phyloP scores from a whole-genome alignment of 2,797 vertebrate species.

The Nasua narica region DNA sequence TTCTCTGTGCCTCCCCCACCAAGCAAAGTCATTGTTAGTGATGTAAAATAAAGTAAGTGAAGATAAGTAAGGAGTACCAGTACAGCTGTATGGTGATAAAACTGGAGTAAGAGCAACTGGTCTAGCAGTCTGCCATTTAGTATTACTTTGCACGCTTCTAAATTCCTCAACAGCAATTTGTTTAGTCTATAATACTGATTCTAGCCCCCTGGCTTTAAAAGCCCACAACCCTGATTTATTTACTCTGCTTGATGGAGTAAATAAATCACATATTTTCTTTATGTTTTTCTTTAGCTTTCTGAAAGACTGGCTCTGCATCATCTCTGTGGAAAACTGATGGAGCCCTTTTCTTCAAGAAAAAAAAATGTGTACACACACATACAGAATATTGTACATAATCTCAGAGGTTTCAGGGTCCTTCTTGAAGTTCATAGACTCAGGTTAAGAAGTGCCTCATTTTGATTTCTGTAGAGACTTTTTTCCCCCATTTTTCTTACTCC shows the following conservation, averaged over 20 bases:
- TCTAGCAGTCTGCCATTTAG: not conserved
- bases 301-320: constrained; percentile 13
- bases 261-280: constrained; percentile 1
- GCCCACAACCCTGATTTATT: not conserved
- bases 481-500: not conserved
- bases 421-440: not conserved
- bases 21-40: not conserved
- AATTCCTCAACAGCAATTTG: constrained; percentile 14
- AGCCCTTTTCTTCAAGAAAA: not conserved
- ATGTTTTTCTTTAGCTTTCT: constrained; percentile 21
- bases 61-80: not conserved
- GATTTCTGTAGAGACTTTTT: not conserved
- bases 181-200: not conserved
- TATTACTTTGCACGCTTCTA: not conserved
- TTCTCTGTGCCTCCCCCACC: not conserved
- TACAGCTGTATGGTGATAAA: not conserved
- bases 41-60: not conserved
- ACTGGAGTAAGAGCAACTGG: not conserved
- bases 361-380: no score
- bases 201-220: not conserved
- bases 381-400: not conserved
- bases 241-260: not conserved
- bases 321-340: not conserved
- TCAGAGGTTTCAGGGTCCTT: not conserved
- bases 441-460: not conserved